Evolutionary conservation across 2,113 vertebrate genomes (phyloP).

Genomic region (Calyptomena viridis): DNA sequence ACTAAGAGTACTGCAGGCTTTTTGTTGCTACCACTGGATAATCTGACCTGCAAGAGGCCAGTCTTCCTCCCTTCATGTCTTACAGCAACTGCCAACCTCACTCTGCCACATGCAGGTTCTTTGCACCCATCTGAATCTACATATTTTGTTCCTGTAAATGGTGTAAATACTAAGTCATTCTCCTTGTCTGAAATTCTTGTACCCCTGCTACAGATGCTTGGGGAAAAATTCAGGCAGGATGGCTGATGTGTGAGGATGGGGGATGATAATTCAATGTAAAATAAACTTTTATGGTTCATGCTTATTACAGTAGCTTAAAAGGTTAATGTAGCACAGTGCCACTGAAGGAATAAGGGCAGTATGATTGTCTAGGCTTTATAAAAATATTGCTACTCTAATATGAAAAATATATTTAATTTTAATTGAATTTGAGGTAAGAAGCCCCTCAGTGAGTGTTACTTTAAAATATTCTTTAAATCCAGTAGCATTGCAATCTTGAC

Average conservation of each 20-base stretch:
- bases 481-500: neutral
- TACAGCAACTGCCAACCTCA: neutral
- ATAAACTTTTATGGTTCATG: neutral
- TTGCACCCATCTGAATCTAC: neutral
- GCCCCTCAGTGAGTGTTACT: neutral
- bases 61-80: neutral
- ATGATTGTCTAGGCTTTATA: conserved; percentile 41
- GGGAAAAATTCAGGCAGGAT: neutral
- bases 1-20: neutral
- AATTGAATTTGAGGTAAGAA: conserved; percentile 23
- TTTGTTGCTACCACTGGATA: neutral
- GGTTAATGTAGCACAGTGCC: neutral
- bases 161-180: neutral
- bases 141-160: neutral
- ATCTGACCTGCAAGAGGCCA: neutral
- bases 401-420: neutral
- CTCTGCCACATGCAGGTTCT: neutral
- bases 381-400: conserved; percentile 6
- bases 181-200: neutral
- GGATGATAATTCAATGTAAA: neutral
- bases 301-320: neutral
- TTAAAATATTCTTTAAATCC: neutral
- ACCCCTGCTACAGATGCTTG: neutral
- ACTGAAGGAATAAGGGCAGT: neutral
- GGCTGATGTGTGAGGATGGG: neutral